Evolutionary conservation across 2,113 vertebrate genomes (phyloP), one percentile per base, ranked within the genome.

Genomic region (Corydoras maculifer): DNA sequence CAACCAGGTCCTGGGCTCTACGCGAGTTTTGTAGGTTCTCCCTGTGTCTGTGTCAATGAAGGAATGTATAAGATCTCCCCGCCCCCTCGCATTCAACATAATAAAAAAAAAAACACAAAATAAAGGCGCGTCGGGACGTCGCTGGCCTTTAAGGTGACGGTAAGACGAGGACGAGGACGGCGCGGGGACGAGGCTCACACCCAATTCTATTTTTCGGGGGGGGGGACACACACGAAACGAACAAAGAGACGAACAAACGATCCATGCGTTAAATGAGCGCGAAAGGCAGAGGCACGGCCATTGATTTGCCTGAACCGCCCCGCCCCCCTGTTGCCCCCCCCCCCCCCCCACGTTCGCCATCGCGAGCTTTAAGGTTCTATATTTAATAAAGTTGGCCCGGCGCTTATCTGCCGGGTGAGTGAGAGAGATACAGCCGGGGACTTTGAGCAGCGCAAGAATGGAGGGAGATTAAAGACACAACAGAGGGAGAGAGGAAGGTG

Each of bases 221-320:
- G 15, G 49, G 59, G 60, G 12, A 13, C 53, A 54, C 5, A 54
- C 8, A 49, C 35, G 60, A 58, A 60, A 62, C 63, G 58, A 69
- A 68, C 57, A 70, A 59, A 50, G n/a, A 70, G 69, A 77, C 63
- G 58, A 76, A 71, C 53, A 72, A 74, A 66, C 35, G 62, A 65
- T 35, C 71, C 63, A 62, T 70, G 72, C 72, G 65, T 74, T 77
- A 74, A 76, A 74, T 67, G 70, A 70, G 65, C 64, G 65, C 59
- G 58, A 51, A 7, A 57, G 54, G n/a, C 5, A 14, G 13, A 53
- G 51, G 13, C 13, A 10, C 13, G 51, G 9, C 10, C 54, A n/a
- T 57, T n/a, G 14, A 57, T 7, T 53, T 53, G 3, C 9, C 9
- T 8, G 54, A 57, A n/a, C 13, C 12, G 53, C 54, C n/a, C 12